Evolutionary conservation across 2,888 invertebrate genomes (phyloP).

Genomic region (Deilephila elpenor): DNA sequence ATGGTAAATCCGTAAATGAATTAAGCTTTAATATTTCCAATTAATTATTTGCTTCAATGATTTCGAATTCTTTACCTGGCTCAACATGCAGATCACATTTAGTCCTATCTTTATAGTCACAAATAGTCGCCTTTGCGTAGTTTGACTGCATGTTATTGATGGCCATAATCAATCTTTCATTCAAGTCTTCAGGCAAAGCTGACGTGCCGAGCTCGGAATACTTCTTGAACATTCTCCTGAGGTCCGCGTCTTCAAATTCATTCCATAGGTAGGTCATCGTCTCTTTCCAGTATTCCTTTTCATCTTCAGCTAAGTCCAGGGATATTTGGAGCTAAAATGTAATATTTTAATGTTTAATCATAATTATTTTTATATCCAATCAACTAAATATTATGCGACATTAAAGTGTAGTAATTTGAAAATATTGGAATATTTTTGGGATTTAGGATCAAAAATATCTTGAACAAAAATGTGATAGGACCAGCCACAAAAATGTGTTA

Average conservation of each 20-base stretch:
- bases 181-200: constrained; percentile 89
- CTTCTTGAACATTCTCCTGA: constrained; percentile 90
- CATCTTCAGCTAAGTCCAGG: constrained; percentile 77
- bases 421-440: too few species aligned
- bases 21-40: too few species aligned
- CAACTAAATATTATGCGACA: too few species aligned
- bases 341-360: too few species aligned
- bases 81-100: constrained; percentile 90
- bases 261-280: constrained; percentile 89
- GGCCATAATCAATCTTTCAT: constrained; percentile 85
- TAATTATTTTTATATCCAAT: too few species aligned
- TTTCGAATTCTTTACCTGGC: constrained; percentile 82
- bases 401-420: too few species aligned
- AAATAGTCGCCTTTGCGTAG: constrained; percentile 91
- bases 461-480: too few species aligned
- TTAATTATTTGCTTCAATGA: background rate
- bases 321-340: constrained; percentile 61
- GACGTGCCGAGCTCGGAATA: constrained; percentile 89
- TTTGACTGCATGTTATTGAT: constrained; percentile 89
- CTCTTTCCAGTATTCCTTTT: constrained; percentile 87
- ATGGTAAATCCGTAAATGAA: too few species aligned
- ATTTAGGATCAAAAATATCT: too few species aligned
- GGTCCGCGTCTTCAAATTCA: constrained; percentile 86
- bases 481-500: too few species aligned
- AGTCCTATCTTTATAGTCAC: constrained; percentile 85